phyloP scores from a whole-genome alignment of 2,888 invertebrate genomes.

The Pycnomerus fuliginosus region DNA sequence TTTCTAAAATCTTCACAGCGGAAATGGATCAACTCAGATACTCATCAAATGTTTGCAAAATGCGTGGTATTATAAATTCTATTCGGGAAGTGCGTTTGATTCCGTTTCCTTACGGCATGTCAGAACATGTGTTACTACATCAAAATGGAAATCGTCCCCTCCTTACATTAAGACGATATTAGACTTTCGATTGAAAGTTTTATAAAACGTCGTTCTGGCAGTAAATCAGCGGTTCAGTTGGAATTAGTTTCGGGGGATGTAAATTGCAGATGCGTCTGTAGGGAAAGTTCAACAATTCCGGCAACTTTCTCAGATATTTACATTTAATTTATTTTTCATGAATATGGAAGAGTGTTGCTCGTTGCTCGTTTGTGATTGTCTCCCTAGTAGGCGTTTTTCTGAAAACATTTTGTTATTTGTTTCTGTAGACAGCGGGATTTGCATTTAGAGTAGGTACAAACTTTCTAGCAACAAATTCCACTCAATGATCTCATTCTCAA shows the following conservation, averaged over 20 bases:
- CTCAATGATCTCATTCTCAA: conserved; percentile 35
- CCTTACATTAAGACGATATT: conserved; percentile 40
- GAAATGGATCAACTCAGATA: neutral
- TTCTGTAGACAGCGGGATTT: conserved; percentile 44
- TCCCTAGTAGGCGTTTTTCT: conserved; percentile 23
- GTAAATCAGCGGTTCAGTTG: conserved; percentile 40
- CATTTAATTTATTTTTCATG: conserved; percentile 41
- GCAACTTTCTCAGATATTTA: conserved; percentile 31
- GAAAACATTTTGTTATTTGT: conserved; percentile 42
- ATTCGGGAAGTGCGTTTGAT: conserved; percentile 7
- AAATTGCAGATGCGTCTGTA: conserved; percentile 40
- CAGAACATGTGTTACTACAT: conserved; percentile 40
- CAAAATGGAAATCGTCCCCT: conserved; percentile 25
- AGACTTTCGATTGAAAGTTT: conserved; percentile 42
- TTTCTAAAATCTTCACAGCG: conserved; percentile 22
- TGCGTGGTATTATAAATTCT: conserved; percentile 2
- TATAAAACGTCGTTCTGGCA: conserved; percentile 39
- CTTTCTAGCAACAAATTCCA: conserved; percentile 47
- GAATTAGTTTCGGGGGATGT: conserved; percentile 42
- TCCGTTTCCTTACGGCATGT: conserved; percentile 9
- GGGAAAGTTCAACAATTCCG: conserved; percentile 22
- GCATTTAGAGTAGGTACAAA: conserved; percentile 52
- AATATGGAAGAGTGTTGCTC: conserved; percentile 38
- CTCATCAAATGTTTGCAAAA: neutral
- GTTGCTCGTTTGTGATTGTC: conserved; percentile 31